Evolutionary conservation across 2,113 vertebrate species (phyloP).

Genomic region (Callaeas wilsoni): DNA sequence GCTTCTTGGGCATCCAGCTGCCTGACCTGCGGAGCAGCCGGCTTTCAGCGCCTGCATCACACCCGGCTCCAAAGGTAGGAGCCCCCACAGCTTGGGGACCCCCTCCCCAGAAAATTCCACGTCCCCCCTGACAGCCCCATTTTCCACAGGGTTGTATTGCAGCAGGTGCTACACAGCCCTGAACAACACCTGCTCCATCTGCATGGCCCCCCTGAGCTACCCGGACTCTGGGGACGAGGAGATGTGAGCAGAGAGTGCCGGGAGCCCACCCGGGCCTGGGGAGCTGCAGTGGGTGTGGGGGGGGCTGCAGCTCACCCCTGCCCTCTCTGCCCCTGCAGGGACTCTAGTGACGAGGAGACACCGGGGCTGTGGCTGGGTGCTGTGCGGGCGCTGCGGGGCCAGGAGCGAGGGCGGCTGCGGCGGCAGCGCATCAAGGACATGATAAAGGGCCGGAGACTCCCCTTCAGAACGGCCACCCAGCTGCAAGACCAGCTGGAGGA

Average conservation of each 20-base stretch:
- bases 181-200: constrained; percentile 69
- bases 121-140: rapidly evolving
- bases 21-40: constrained; percentile 66
- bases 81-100: no score
- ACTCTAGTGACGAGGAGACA: constrained; percentile 81
- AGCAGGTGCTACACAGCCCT: constrained; percentile 70
- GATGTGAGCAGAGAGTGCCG: constrained; percentile 67
- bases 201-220: constrained; percentile 65
- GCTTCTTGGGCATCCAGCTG: constrained; percentile 58
- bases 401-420: background rate
- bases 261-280: background rate
- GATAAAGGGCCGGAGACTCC: background rate
- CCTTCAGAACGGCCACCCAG: background rate
- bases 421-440: background rate
- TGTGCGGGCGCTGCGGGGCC: background rate
- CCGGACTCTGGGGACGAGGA: constrained; percentile 69
- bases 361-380: constrained; percentile 34
- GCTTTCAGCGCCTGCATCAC: constrained; percentile 64
- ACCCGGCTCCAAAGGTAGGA: constrained; percentile 72
- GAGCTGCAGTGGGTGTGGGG: background rate
- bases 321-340: constrained; percentile 56
- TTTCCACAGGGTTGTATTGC: constrained; percentile 70
- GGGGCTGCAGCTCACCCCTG: background rate
- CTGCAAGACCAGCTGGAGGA: background rate
- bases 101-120: background rate